A percentile compares a stretch with the other conserved stretches of the same genome.
Evolutionary conservation across 2,797 vertebrate genomes (phyloP).

Genomic region (Schizopygopsis malacanthus): DNA sequence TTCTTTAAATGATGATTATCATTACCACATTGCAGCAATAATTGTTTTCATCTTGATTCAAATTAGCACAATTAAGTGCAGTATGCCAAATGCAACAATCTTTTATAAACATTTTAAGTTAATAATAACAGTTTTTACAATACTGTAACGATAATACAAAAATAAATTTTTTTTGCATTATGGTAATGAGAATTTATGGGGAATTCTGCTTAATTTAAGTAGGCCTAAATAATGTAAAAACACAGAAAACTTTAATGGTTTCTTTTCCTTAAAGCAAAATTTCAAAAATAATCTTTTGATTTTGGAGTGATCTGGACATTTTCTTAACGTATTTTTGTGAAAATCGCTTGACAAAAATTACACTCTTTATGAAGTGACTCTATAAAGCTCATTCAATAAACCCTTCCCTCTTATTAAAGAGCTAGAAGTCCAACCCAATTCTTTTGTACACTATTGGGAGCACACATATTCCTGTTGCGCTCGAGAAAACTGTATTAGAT

Average conservation of each 20-base stretch:
- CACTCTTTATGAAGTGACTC: background rate
- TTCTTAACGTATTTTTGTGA: background rate
- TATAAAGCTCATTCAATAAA: background rate
- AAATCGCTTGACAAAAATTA: background rate
- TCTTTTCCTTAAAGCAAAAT: background rate
- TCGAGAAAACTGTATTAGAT: background rate
- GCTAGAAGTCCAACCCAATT: background rate
- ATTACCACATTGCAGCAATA: background rate
- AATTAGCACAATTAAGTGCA: background rate
- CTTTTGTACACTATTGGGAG: background rate
- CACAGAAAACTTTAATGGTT: background rate
- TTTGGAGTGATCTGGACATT: background rate
- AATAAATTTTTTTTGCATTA: background rate
- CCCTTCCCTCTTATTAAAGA: background rate
- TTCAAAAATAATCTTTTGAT: background rate
- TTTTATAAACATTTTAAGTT: background rate
- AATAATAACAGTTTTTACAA: background rate
- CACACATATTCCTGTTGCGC: background rate
- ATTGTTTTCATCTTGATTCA: background rate
- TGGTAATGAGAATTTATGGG: background rate
- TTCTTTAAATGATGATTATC: background rate
- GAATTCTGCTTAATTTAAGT: background rate
- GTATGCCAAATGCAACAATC: background rate
- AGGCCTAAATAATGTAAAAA: background rate
- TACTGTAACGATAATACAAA: background rate